These are phyloP conservation scores for Sebastes flavidus DNA, from an alignment of 2,797 vertebrate genomes.

Conservation along the genomic window DNA sequence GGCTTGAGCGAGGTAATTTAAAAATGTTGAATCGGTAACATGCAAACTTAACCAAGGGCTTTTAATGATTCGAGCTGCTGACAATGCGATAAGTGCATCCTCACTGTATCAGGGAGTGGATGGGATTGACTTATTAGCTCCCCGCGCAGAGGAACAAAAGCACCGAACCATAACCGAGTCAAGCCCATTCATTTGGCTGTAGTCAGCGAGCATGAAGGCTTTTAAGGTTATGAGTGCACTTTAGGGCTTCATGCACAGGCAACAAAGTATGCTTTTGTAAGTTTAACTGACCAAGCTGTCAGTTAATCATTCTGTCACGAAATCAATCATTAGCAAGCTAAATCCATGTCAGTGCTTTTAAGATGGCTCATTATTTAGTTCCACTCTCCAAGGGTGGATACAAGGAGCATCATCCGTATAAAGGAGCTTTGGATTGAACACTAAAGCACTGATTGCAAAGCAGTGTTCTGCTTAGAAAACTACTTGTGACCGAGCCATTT, in stretches of 20 bases:
- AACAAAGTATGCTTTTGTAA: constrained; percentile 45
- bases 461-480: neutral
- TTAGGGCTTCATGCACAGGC: constrained; percentile 38
- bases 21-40: constrained; percentile 74
- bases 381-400: constrained; percentile 8
- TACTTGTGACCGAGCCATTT: neutral
- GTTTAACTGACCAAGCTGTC: constrained; percentile 46
- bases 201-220: constrained; percentile 63
- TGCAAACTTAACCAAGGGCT: constrained; percentile 65
- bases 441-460: constrained; percentile 6
- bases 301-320: constrained; percentile 55
- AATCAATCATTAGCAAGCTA: constrained; percentile 41
- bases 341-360: constrained; percentile 51
- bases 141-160: constrained; percentile 55
- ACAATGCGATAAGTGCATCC: constrained; percentile 73
- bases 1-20: constrained; percentile 60
- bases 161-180: constrained; percentile 63
- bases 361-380: constrained; percentile 39
- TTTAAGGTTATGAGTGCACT: constrained; percentile 68
- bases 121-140: constrained; percentile 72
- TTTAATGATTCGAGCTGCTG: constrained; percentile 71
- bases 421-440: constrained; percentile 22
- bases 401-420: neutral
- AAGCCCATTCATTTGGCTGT: constrained; percentile 61
- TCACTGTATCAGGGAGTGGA: constrained; percentile 51